Conservation (phyloP, 2,888 invertebrate species). For the Incurvaria masculella region DNA sequence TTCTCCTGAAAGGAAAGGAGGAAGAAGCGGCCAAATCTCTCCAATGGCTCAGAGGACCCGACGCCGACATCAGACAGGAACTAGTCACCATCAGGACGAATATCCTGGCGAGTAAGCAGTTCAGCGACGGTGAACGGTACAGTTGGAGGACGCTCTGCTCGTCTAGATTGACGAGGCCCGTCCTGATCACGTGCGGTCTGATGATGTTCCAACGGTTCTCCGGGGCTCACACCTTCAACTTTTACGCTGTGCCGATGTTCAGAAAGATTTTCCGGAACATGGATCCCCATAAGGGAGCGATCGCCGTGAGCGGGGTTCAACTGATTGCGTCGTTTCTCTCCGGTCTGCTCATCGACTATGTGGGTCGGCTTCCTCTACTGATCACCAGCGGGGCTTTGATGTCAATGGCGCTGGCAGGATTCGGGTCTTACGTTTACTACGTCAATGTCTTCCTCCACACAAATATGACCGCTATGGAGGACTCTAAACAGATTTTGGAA, state of each 20-base stretch:
- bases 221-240: slow-evolving; percentile 79
- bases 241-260: slow-evolving; percentile 84
- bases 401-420: slow-evolving; percentile 78
- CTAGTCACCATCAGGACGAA: slow-evolving; percentile 68
- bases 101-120: slow-evolving; percentile 52
- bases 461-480: slow-evolving; percentile 19
- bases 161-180: slow-evolving; percentile 59
- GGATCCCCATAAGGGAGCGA: slow-evolving; percentile 79
- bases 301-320: slow-evolving; percentile 80
- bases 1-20: slow-evolving; percentile 71
- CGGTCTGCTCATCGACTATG: slow-evolving; percentile 79
- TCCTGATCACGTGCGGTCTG: slow-evolving; percentile 76
- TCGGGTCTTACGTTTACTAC: slow-evolving; percentile 83
- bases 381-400: slow-evolving; percentile 81
- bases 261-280: slow-evolving; percentile 76
- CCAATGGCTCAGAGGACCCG: slow-evolving; percentile 75
- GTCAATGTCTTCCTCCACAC: slow-evolving; percentile 51
- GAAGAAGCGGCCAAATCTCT: slow-evolving; percentile 71
- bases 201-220: slow-evolving; percentile 88
- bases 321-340: slow-evolving; percentile 77
- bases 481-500: slow-evolving; percentile 27
- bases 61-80: slow-evolving; percentile 73
- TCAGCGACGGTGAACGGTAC: slow-evolving; percentile 32
- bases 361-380: slow-evolving; percentile 78
- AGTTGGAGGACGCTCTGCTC: slow-evolving; percentile 39